These are phyloP conservation scores for Tympanoctomys barrerae DNA, from an alignment of 2,797 vertebrate genomes.

Conservation along the genomic window DNA sequence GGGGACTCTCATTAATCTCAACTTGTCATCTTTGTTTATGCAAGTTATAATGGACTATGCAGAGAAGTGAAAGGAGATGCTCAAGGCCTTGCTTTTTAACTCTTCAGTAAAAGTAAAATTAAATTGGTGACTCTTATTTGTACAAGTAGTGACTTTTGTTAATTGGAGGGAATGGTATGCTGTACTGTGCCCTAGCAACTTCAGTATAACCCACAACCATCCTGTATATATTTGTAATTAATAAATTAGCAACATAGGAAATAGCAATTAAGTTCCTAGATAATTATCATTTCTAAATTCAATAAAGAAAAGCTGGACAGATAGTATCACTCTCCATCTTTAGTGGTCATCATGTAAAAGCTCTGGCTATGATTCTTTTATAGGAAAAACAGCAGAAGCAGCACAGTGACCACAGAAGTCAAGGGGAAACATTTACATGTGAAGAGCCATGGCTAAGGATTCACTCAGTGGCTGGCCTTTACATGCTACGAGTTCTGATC, in stretches of 20 bases:
- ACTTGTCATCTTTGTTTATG: constrained; percentile 99
- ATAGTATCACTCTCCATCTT: not conserved
- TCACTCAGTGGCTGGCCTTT: constrained; percentile 43
- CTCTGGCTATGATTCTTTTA: not conserved
- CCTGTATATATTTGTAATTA: constrained; percentile 49
- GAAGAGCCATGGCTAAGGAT: not conserved
- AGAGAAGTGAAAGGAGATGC: constrained; percentile 90
- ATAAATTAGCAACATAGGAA: constrained; percentile 13
- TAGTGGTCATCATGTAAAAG: not conserved
- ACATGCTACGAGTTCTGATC: constrained; percentile 48
- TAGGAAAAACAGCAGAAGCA: not conserved
- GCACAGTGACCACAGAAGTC: constrained; percentile 13
- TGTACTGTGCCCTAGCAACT: constrained; percentile 57
- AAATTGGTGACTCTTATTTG: constrained; percentile 75
- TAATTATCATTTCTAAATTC: constrained; percentile 33
- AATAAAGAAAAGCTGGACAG: constrained; percentile 4
- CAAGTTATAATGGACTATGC: constrained; percentile 92
- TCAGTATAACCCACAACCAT: constrained; percentile 8
- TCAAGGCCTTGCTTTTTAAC: constrained; percentile 90
- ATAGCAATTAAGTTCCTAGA: not conserved
- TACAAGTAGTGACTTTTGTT: constrained; percentile 71
- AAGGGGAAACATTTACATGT: not conserved
- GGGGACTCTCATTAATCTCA: constrained; percentile 98
- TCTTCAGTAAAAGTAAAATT: constrained; percentile 88
- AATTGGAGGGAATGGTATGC: constrained; percentile 66